Percentiles rank a stretch among this genome's conserved stretches.
Conservation (phyloP, 2,888 invertebrate genomes). For the Dryobotodes eremita region DNA sequence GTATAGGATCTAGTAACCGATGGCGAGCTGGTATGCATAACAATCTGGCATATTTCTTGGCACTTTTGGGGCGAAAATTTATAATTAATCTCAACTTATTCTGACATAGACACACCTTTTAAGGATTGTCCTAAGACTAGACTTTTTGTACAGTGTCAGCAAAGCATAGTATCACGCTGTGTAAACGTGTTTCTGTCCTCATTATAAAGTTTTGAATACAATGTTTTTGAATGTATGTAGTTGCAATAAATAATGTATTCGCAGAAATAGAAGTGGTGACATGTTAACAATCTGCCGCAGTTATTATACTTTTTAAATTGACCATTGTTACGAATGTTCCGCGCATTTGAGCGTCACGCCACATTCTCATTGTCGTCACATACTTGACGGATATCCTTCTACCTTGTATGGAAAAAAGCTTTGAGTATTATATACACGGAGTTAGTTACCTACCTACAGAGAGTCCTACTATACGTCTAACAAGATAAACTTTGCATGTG, state of each 20-base stretch:
- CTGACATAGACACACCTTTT: neutral
- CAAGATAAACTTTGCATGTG: neutral
- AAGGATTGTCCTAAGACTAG: neutral
- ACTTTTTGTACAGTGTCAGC: neutral
- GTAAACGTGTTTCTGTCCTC: neutral
- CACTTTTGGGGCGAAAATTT: neutral
- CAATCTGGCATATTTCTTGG: constrained; percentile 11
- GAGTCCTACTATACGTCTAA: neutral
- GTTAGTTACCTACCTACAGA: constrained; percentile 1
- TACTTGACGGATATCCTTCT: constrained; percentile 58
- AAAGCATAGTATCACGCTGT: neutral
- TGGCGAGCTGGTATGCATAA: constrained; percentile 28
- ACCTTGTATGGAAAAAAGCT: constrained; percentile 51
- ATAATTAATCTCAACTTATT: neutral
- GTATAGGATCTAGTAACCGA: constrained; percentile 54
- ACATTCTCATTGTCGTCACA: constrained; percentile 36
- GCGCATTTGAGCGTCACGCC: constrained; percentile 31
- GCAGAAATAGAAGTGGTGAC: constrained; percentile 28
- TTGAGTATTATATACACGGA: neutral
- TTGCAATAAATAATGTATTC: constrained; percentile 18
- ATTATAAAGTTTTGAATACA: neutral
- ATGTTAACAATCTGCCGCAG: constrained; percentile 29
- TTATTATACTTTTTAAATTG: constrained; percentile 51
- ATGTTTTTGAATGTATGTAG: neutral
- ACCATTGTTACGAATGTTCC: constrained; percentile 56